Base-by-base conservation (phyloP, 2,113 vertebrate species). In the Amblyopsis rosae region DNA sequence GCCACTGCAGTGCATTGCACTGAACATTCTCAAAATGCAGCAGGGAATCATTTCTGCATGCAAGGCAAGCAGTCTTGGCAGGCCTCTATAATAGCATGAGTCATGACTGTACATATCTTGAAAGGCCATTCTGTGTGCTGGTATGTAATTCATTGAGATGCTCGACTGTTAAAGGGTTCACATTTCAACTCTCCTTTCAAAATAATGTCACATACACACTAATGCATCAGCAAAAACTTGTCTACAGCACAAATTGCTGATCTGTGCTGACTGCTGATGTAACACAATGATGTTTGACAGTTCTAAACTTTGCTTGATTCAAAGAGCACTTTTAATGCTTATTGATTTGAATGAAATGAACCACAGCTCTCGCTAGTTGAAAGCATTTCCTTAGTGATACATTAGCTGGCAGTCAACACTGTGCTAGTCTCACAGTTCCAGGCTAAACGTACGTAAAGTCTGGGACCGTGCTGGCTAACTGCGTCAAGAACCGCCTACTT, bases 271-370 rank as follows among this genome's bases (percentile, higher is more conserved):
- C 67, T 72, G 53, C 75, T 78, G 82, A 74, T 62, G 60, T 70
- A 59, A 76, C 15, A 53, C 72, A 49, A 68, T 41, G 35, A 41
- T 0, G 35, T 77, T 56, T 61, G 64, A 81, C 64, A 64, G 73
- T 80, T 78, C 80, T 62, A 77, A 81, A 79, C 66, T 80, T 82
- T 62, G 75, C 79, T 87, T 82, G 64, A 82, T 82, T 79, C 79
- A 81, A 51, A 72, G 81, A 75, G 79, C 71, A 74, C 77, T 82
- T 82, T 81, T 41, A 76, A 81, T 71, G 70, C 82, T 71, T 73
- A 87, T 88, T 87, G 85, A 87, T 83, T 85, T 65, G 61, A 77
- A 82, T 73, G 69, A 79, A 84, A 87, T 61, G 71, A 69, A 70
- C 68, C 70, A 72, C 61, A 62, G 81, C 73, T 82, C 63, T 77